Base-by-base conservation (phyloP, 2,888 invertebrate species). In the Acrobasis repandana region DNA sequence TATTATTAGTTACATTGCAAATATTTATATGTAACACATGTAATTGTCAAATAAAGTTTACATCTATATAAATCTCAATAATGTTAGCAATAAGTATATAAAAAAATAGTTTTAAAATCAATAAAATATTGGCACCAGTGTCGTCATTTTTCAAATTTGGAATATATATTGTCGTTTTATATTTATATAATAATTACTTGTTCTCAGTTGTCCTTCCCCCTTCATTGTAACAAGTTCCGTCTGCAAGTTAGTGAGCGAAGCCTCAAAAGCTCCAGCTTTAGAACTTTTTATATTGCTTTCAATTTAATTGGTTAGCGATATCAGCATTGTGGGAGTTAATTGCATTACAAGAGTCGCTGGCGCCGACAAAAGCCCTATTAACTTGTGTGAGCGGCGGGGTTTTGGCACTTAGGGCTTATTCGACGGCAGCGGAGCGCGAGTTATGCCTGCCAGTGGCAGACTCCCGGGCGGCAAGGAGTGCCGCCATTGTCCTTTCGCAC, bases 281-380 rank as follows among this genome's bases (percentile, higher is more conserved):
- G 34, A 54, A 54, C 54, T 54, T 54, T 54, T 54, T 36, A 10
- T 54, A 54, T 51, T 51, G 80, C 77, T 82, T 85, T 85, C 85
- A 85, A 88, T 88, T 88, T 88, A 89, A 88, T 87, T 89, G 83
- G 86, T 86, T 81, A 91, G 80, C 85, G 87, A 88, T 85, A 86
- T 77, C 77, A 72, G 83, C 70, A 87, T 90, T 92, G 92, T 92
- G 70, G 75, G 75, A 85, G 87, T 89, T 92, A 92, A 92, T 92
- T 92, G 92, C 89, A 90, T 92, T 91, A 92, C 86, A 88, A 91
- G 91, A 86, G 89, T 81, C 84, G 78, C 81, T 82, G 84, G 80
- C 74, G 74, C 72, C 74, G 71, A 91, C 90, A 91, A 91, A 85
- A 81, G 88, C 83, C 79, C 88, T 81, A 90, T 92, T 91, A 91